phyloP scores from a whole-genome alignment of 1,140 invertebrate species.

The Bathynomus jamesi region DNA sequence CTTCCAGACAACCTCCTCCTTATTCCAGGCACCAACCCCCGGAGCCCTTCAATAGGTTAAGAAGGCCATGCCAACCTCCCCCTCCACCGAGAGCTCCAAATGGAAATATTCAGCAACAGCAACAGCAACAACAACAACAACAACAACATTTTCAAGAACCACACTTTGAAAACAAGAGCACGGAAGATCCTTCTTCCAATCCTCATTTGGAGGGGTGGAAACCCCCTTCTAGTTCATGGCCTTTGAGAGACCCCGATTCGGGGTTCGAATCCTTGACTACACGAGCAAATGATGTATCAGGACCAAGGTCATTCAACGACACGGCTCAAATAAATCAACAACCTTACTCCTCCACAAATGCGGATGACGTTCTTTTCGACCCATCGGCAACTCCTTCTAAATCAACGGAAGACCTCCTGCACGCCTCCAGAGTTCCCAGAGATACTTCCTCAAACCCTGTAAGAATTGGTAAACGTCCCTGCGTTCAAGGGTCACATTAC shows the following conservation, averaged over 20 bases:
- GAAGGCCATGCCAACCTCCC: background rate
- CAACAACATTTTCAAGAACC: background rate
- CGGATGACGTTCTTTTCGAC: background rate
- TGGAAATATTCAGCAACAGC: background rate
- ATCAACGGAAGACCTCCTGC: constrained; percentile 26
- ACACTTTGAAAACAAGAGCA: background rate
- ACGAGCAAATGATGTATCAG: too few relatives aligned
- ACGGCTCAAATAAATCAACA: background rate
- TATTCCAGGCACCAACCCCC: constrained; percentile 17
- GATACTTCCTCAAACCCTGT: background rate
- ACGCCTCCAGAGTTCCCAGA: constrained; percentile 20
- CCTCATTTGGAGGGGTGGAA: background rate
- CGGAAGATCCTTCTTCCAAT: too few relatives aligned
- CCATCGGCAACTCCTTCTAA: background rate
- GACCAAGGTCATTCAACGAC: too few relatives aligned
- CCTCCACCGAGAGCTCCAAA: background rate
- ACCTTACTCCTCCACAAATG: background rate
- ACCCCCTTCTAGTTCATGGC: background rate
- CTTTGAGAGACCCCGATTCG: too few relatives aligned
- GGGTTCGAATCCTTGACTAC: too few relatives aligned
- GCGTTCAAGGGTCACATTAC: background rate
- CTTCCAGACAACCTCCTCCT: constrained; percentile 26
- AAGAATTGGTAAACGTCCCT: background rate
- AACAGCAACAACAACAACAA: background rate
- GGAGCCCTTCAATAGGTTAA: background rate